A percentile compares a stretch with the other conserved stretches of the same genome.
These are phyloP conservation scores for Entosphenus tridentatus DNA, from an alignment of 2,113 vertebrate genomes.

Conservation along the genomic window DNA sequence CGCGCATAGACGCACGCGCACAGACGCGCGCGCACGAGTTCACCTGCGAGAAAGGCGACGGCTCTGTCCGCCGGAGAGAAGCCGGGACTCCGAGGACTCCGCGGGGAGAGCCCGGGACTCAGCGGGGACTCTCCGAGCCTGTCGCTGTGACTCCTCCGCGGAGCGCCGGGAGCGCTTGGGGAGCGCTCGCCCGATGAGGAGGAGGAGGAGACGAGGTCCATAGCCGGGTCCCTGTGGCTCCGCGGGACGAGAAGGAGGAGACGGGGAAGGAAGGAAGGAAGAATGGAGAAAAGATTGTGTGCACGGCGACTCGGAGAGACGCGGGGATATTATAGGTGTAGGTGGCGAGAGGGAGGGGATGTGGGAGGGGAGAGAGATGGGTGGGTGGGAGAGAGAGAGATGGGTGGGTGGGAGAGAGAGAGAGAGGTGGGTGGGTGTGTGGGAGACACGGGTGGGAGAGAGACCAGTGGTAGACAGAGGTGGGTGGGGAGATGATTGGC, in stretches of 20 bases:
- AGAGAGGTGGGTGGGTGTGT: neutral
- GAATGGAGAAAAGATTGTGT: neutral
- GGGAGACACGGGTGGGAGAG: neutral
- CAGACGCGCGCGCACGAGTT: too few relatives aligned
- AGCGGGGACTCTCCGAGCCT: too few relatives aligned
- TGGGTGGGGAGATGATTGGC: neutral
- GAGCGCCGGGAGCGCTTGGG: too few relatives aligned
- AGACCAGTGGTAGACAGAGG: neutral
- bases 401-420: neutral
- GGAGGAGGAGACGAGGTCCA: too few relatives aligned
- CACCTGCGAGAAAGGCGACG: too few relatives aligned
- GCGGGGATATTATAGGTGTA: neutral
- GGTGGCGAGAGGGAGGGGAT: neutral
- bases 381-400: neutral
- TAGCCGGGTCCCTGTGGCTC: too few relatives aligned
- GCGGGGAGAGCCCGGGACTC: too few relatives aligned
- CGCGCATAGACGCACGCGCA: too few relatives aligned
- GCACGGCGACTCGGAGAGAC: neutral
- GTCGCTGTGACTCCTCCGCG: too few relatives aligned
- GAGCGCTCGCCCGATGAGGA: too few relatives aligned
- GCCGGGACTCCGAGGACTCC: too few relatives aligned
- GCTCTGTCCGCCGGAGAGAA: too few relatives aligned
- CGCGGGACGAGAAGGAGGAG: neutral
- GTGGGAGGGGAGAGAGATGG: neutral
- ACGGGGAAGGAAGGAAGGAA: neutral